Evolutionary conservation across 2,113 vertebrate genomes (phyloP), one percentile per base, ranked within the genome.

Genomic region (Fregetta grallaria): DNA sequence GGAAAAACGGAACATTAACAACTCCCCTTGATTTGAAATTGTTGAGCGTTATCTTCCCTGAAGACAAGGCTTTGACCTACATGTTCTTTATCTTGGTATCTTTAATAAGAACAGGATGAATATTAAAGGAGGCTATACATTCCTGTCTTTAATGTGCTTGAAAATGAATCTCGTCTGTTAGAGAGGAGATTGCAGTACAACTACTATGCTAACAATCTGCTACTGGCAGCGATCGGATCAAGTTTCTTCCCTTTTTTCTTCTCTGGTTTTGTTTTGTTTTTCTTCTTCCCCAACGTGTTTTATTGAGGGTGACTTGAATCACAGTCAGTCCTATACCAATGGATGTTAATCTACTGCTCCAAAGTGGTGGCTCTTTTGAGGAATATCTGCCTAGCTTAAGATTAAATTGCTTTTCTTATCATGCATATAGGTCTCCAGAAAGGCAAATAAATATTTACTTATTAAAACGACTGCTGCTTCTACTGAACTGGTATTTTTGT

Each of bases 381-480:
- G 77, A 95, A 38, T 84, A 63, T 45, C 55, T 96, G 47, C 68
- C 65, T 91, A 59, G 32, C 34, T 74, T 55, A 52, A 96, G 92
- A 91, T 95, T 72, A 95, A 97, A 80, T 94, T 87, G 53, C 34
- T 67, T 96, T 96, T 94, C 73, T 96, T 97, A 92, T 72, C 72
- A 76, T 68, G 47, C 17, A 5, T 87, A 27, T 42, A 80, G 19
- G n/a, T 93, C 86, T 92, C 16, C 30, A 86, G 65, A 94, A 88
- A 94, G 86, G 84, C 62, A 97, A 96, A 91, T 94, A 88, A 80
- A 36, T 94, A 96, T 90, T 90, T 97, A 22, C 88, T 90, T 96
- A 94, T 92, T 97, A 90, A 96, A 97, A 74, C 65, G 83, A 75
- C 58, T 34, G 15, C 44, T 92, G 40, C 30, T 93, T 96, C 77